Evolutionary conservation across 2,888 invertebrate species (phyloP), one percentile per base, ranked within the genome.

Genomic region (Drosophila kokeensis): DNA sequence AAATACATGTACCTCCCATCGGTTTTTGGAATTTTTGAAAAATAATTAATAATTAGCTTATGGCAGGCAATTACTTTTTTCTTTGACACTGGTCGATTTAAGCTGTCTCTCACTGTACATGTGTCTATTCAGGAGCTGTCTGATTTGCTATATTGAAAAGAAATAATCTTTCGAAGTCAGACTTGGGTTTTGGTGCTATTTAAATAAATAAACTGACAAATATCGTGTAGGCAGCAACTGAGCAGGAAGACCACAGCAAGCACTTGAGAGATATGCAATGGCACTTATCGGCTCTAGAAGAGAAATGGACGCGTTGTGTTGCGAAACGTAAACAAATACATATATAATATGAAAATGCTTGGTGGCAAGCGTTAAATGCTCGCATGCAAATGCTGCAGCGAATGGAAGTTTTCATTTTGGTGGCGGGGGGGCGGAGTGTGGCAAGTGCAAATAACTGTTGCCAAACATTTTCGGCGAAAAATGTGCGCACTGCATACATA

Each of bases 401-500:
- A 62, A 48, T 66, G 60, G 11, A 30, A n/a, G 61, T 52, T 45
- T 18, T 24, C 24, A 5, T 63, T 29, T 63, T 49, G 50, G 32
- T n/a, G 2, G 52, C 1, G 52, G 21, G 6, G 52, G 13, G 13
- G 21, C 15, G n/a, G 27, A 38, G 40, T 29, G n/a, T 29, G 15
- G 21, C 29, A 57, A 57, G 6, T 57, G 57, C 42, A 57, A 57
- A 45, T 57, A 87, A 87, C 87, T 83, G 89, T 87, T 87, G 88
- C 87, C 88, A 87, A 87, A 87, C 78, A 83, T 87, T 82, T 87
- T 82, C 71, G 64, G 69, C 82, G 85, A 87, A 83, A 83, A 85
- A 81, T 83, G 81, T 83, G 79, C 82, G 60, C 85, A 81, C 73
- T 88, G 85, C 89, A 79, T 80, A 80, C 80, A 76, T 76, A 79